phyloP scores from a whole-genome alignment of 2,113 vertebrate species.

The Caracal caracal region DNA sequence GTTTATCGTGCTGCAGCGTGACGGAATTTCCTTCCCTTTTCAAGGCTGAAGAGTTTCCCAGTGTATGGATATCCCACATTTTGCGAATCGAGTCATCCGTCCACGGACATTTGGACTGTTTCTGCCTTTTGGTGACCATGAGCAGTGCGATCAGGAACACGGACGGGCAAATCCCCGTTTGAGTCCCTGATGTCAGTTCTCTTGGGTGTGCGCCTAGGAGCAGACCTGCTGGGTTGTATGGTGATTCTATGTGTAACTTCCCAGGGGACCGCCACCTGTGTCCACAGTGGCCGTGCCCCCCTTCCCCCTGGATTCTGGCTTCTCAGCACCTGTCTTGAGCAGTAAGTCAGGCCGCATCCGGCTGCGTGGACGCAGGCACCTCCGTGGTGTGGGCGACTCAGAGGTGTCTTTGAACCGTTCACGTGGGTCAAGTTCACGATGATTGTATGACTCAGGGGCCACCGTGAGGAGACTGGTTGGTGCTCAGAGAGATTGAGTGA shows the following conservation, averaged over 20 bases:
- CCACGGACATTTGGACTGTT: not conserved
- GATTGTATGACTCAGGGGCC: not conserved
- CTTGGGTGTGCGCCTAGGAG: not conserved
- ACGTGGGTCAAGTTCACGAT: not conserved
- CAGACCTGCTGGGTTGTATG: fast-evolving
- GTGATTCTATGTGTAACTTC: not conserved
- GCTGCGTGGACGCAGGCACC: not conserved
- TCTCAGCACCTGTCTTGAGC: fast-evolving
- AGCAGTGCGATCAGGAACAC: not conserved
- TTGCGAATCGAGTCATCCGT: too few species aligned
- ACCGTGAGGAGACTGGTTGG: not conserved
- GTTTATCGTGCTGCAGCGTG: fast-evolving
- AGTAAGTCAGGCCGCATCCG: not conserved
- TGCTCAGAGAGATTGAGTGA: not conserved
- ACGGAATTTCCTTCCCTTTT: not conserved
- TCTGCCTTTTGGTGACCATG: not conserved
- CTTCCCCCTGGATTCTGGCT: not conserved
- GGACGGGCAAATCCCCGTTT: fast-evolving
- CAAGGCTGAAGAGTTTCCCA: too few species aligned
- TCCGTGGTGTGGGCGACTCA: too few species aligned
- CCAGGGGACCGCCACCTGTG: not conserved
- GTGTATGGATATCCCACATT: too few species aligned
- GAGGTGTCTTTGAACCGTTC: not conserved
- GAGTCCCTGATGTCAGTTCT: not conserved
- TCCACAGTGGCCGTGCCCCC: not conserved